Conservation (phyloP, 2,888 invertebrate genomes). For the Nemotelus nigrinus region DNA sequence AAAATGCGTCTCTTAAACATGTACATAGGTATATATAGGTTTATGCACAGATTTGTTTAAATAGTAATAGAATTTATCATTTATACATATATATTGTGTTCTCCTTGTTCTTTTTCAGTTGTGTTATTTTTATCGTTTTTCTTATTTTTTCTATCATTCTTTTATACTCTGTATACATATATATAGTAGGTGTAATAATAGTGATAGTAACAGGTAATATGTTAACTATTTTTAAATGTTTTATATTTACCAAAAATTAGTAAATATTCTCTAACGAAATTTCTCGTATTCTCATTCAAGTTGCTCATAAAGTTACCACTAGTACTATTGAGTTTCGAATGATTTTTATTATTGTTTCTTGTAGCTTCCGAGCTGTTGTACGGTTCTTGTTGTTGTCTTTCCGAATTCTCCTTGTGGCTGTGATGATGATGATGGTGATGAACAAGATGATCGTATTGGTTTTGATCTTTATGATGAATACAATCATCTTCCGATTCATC, state of each 20-base stretch:
- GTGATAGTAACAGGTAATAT: conserved; percentile 7
- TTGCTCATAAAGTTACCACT: conserved; percentile 24
- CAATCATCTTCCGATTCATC: conserved; percentile 14
- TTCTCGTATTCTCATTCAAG: conserved; percentile 47
- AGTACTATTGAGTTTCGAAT: conserved; percentile 11
- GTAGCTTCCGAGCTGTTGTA: neutral
- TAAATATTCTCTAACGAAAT: conserved; percentile 48
- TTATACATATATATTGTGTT: neutral
- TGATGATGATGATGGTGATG: neutral
- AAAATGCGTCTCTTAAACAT: too few relatives aligned
- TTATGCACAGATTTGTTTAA: neutral
- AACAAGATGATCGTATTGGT: neutral
- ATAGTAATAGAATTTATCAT: conserved; percentile 4
- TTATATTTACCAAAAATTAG: conserved; percentile 51
- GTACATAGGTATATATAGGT: too few relatives aligned
- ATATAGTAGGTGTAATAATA: neutral
- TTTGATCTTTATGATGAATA: conserved; percentile 1
- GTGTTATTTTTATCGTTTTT: neutral
- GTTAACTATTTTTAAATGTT: conserved; percentile 50
- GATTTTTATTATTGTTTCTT: conserved; percentile 14
- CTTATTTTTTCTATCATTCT: neutral
- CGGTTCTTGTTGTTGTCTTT: neutral
- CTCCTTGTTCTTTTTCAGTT: neutral
- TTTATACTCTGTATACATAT: neutral
- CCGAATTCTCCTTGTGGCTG: neutral